Base-by-base conservation (phyloP, 2,797 vertebrate genomes). In the Platalea minor region DNA sequence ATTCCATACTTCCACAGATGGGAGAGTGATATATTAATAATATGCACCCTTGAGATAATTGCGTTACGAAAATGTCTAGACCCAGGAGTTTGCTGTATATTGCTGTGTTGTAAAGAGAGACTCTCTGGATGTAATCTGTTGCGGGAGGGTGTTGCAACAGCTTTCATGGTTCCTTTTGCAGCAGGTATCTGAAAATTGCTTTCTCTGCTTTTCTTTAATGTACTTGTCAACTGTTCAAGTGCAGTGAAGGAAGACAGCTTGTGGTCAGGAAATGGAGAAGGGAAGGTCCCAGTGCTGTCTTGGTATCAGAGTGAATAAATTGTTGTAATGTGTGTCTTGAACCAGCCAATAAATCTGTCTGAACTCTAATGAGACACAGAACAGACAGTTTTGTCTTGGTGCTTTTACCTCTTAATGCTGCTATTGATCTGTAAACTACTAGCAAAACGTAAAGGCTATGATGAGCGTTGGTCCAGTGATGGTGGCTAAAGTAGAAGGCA, bases 291-390 rank as follows among this genome's bases (percentile, higher is more conserved):
- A 31, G 93, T 45, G 11, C 48, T 61, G n/a, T n/a, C 60, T 37
- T 72, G 88, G 61, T 37, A 7, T 3, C 33, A 17, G 13, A 24
- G 50, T 46, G 43, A 72, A 9, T 29, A 7, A 13, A 7, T 7
- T 19, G 33, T 5, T 87, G 11, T 37, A 26, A 4, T 5, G 2
- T 2, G 0, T 5, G 0, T 26, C 29, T 35, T 14, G 37, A 33
- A 8, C 16, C 8, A 5, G 24, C 43, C n/a, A 15, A 2, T 51
- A 53, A 79, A 25, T 39, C 57, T 64, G 50, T 43, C 39, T 45
- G 63, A 56, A 8, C 24, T 63, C 29, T n/a, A 2, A 0, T 4
- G 46, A 12, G 19, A 14, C 11, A 33, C 6, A 51, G 45, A 50
- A 7, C 29, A 53, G n/a, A 6, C 37, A n/a, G 33, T 25, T 63